Percentiles rank a stretch among this genome's conserved stretches.
These are phyloP conservation scores for Serripes groenlandicus DNA, from an alignment of 2,888 invertebrate genomes.

Conservation along the genomic window DNA sequence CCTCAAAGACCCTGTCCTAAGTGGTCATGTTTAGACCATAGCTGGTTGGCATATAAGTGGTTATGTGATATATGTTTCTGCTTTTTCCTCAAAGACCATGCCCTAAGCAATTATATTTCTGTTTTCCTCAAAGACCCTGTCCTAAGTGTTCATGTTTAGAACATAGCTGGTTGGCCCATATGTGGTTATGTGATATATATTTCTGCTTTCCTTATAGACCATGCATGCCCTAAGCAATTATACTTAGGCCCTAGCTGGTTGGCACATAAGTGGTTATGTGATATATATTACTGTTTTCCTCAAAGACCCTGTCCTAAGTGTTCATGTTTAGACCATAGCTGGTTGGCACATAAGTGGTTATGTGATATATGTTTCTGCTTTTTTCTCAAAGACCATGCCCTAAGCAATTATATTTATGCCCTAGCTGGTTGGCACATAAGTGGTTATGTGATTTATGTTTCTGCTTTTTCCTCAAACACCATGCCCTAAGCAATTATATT, in stretches of 20 bases:
- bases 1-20: not conserved
- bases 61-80: no score
- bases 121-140: not conserved
- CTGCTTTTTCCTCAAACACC: no score
- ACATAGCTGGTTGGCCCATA: not conserved
- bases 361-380: no score
- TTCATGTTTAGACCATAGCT: not conserved
- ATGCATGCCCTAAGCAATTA: no score
- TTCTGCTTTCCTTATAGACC: no score
- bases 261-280: not conserved
- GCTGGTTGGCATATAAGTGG: not conserved
- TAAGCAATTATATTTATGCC: not conserved
- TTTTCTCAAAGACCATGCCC: no score
- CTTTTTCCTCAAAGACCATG: no score
- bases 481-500: not conserved
- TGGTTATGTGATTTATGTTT: no score
- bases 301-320: constrained; percentile 25
- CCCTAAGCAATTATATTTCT: no score
- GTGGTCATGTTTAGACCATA: not conserved
- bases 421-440: not conserved
- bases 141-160: not conserved
- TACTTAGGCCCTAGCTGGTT: not conserved
- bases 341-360: not conserved
- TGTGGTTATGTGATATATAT: not conserved
- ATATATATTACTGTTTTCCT: no score